These are phyloP conservation scores for Drosophila obscura DNA, from an alignment of 1,140 invertebrate genomes.

Conservation along the genomic window DNA sequence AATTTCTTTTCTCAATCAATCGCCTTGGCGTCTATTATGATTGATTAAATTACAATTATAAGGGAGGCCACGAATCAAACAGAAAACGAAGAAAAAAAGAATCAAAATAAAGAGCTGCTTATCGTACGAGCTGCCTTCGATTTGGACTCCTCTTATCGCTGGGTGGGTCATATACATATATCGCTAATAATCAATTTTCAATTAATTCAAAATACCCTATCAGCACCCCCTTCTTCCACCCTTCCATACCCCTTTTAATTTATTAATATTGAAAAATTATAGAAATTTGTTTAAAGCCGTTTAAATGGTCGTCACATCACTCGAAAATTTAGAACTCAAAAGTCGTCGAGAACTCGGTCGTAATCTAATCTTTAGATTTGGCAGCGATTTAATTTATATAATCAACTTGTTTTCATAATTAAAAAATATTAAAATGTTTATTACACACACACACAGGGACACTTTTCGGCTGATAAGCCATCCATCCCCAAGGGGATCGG, in stretches of 20 bases:
- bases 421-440: constrained; percentile 83
- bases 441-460: constrained; percentile 37
- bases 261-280: constrained; percentile 61
- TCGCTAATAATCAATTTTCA: constrained; percentile 82
- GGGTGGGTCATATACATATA: constrained; percentile 48
- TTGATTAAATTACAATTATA: constrained; percentile 83
- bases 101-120: constrained; percentile 8
- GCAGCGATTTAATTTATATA: constrained; percentile 83
- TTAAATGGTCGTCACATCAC: constrained; percentile 78
- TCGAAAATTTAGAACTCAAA: constrained; percentile 56
- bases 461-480: constrained; percentile 32
- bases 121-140: constrained; percentile 38
- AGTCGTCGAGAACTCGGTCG: constrained; percentile 16
- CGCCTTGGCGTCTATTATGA: constrained; percentile 78
- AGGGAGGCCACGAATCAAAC: constrained; percentile 8
- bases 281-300: constrained; percentile 79
- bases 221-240: background rate
- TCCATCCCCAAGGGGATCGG: background rate
- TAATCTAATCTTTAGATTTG: constrained; percentile 66
- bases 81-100: constrained; percentile 6
- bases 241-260: constrained; percentile 10
- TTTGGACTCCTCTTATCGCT: constrained; percentile 52
- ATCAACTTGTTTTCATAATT: constrained; percentile 82
- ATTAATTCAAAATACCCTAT: constrained; percentile 74
- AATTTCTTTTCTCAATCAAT: constrained; percentile 29